These are phyloP conservation scores for Lamellibrachia satsuma DNA, from an alignment of 2,888 invertebrate genomes.

Conservation along the genomic window DNA sequence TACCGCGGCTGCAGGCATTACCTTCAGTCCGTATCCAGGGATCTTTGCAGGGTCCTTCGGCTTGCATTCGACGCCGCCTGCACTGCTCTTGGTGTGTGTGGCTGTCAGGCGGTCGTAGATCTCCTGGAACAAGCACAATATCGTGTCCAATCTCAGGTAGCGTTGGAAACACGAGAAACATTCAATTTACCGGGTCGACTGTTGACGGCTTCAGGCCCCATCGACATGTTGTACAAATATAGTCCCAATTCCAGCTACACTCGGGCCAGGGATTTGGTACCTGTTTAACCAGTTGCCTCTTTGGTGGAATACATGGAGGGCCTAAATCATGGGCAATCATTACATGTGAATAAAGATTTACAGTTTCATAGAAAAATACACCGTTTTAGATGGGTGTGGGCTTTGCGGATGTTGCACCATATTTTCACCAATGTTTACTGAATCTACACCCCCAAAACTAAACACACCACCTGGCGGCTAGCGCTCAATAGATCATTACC, in stretches of 20 bases:
- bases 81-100: conserved; percentile 29
- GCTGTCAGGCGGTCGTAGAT: conserved; percentile 22
- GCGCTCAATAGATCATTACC: background rate
- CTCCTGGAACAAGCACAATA: background rate
- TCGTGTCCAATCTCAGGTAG: background rate
- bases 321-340: too few species aligned
- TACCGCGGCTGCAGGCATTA: background rate
- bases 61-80: background rate
- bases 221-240: too few species aligned
- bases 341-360: background rate
- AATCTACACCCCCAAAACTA: too few species aligned
- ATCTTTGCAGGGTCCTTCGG: conserved; percentile 7
- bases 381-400: background rate
- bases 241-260: too few species aligned
- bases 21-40: conserved; percentile 29
- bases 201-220: too few species aligned
- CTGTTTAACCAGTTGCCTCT: too few species aligned
- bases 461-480: too few species aligned
- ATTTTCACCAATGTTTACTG: background rate
- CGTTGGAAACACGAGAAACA: background rate
- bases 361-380: background rate
- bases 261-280: too few species aligned
- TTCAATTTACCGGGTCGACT: too few species aligned
- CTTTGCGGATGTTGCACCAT: background rate
- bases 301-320: too few species aligned